These are phyloP conservation scores for Heteronetta atricapilla DNA, from an alignment of 2,113 vertebrate genomes.

Conservation along the genomic window DNA sequence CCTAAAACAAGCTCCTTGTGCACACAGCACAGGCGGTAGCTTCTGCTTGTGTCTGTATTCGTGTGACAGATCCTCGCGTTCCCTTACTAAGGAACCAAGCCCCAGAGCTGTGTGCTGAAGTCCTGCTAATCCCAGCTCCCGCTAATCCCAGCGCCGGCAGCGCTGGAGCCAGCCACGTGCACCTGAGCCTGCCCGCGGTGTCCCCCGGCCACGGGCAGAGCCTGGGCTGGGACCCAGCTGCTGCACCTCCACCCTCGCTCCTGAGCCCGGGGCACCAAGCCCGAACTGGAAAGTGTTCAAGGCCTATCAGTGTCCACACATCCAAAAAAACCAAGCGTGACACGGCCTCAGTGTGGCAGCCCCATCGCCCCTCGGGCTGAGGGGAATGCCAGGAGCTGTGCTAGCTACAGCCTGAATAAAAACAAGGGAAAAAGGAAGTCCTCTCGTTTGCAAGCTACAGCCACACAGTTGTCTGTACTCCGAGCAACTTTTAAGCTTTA, in stretches of 20 bases:
- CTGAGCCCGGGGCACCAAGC: background rate
- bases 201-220: background rate
- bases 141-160: fast-evolving
- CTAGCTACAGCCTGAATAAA: background rate
- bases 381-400: background rate
- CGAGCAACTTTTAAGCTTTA: background rate
- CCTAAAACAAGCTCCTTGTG: background rate
- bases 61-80: background rate
- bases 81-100: background rate
- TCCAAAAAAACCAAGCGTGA: background rate
- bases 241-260: background rate
- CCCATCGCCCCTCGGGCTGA: background rate
- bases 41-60: background rate
- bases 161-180: fast-evolving
- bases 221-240: background rate
- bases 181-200: fast-evolving
- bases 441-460: background rate
- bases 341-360: background rate
- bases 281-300: background rate
- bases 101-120: background rate
- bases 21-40: background rate
- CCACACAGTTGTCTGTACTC: background rate
- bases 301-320: background rate
- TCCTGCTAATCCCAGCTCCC: background rate
- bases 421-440: background rate